phyloP scores from a whole-genome alignment of 2,113 vertebrate species.

The Oenanthe oenanthe region DNA sequence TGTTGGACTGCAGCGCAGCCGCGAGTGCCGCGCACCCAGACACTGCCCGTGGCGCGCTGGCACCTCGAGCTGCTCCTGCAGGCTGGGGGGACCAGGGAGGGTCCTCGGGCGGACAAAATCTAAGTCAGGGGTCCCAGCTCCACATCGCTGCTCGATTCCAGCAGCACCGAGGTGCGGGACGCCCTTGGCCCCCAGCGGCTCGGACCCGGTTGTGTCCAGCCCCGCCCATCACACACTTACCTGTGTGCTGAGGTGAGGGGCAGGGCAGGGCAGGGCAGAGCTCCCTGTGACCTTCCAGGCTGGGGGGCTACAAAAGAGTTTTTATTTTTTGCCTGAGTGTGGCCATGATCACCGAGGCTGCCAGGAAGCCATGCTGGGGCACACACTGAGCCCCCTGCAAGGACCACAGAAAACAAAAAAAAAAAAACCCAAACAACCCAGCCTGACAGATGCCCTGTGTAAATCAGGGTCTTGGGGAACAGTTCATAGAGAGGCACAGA shows the following conservation, averaged over 20 bases:
- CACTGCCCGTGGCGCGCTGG: fast-evolving
- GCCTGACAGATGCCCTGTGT: neutral
- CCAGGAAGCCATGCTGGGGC: fast-evolving
- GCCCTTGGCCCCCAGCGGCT: neutral
- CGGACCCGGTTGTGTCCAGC: neutral
- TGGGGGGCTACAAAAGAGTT: too few relatives aligned
- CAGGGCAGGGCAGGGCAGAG: neutral
- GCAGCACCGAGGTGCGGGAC: fast-evolving
- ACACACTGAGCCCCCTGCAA: neutral
- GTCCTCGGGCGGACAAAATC: fast-evolving
- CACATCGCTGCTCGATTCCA: neutral
- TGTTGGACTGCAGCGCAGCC: fast-evolving
- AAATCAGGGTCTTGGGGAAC: fast-evolving
- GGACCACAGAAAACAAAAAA: neutral
- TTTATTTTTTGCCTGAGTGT: fast-evolving
- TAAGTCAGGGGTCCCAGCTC: neutral
- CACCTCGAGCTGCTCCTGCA: neutral
- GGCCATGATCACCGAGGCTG: fast-evolving
- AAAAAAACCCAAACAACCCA: fast-evolving
- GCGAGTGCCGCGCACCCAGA: fast-evolving
- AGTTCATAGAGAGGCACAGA: fast-evolving
- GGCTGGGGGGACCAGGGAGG: neutral
- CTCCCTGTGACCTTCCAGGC: neutral
- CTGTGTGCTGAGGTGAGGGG: fast-evolving
- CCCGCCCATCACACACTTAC: neutral